Base-by-base conservation (phyloP, 2,797 vertebrate genomes). In the Hybognathus amarus region DNA sequence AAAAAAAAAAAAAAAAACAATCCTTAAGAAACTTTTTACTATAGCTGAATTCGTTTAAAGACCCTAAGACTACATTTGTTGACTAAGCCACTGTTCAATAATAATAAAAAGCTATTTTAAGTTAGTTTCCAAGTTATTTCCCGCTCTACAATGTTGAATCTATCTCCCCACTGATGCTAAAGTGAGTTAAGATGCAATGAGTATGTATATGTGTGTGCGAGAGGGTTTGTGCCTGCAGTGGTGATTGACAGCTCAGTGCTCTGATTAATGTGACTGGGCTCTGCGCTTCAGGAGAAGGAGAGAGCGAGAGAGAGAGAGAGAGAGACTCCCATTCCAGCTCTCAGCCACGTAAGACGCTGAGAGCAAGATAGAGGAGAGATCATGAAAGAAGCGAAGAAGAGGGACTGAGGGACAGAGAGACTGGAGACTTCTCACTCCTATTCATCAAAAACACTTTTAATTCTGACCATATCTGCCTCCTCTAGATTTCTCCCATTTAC, bases 391-490 rank as follows among this genome's bases (percentile, higher is more conserved):
- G 50, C n/a, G 74, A 79, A n/a, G n/a, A 45, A 71, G 40, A 69
- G 66, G 73, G 77, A 83, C 63, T 68, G 76, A 81, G 82, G 64
- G 76, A 68, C 56, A 73, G 52, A 82, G 66, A 82, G 42, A 71
- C 63, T n/a, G 22, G 69, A 50, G 77, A 74, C 77, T 84, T 82
- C 81, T 54, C 70, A n/a, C n/a, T 42, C 74, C 83, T 79, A 85
- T 88, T 88, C 82, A 88, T 87, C 85, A 88, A 85, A 80, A 69
- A 64, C 63, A 66, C 71, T 87, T 85, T 89, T 88, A 90, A 89
- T 89, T 86, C 86, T 81, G n/a, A 71, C 79, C 77, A 70, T 79
- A 80, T 84, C n/a, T 80, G 83, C 88, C 78, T 84, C 36, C 56
- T 84, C 64, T 59, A 85, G 80, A 86, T 85, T 83, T 86, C 64